Evolutionary conservation across 2,113 vertebrate species (phyloP), one percentile per base, ranked within the genome.

Genomic region (Genyomyrus donnyi): DNA sequence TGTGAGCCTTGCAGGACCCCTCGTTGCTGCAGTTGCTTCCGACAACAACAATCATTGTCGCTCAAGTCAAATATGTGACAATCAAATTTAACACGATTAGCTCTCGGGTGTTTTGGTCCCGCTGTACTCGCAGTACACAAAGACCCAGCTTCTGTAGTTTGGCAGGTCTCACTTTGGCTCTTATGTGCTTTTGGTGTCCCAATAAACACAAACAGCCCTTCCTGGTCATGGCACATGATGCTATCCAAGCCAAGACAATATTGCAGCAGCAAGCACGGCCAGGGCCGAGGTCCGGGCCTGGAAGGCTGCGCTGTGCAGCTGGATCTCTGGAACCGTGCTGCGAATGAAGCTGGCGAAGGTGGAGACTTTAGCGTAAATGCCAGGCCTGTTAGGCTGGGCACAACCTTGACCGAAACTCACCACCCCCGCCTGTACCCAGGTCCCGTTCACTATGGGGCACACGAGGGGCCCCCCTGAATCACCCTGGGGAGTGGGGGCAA

Each of bases 391-490:
- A 31, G 42, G 89, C 45, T 89, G 87, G n/a, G 93, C 93, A 49
- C 93, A 94, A 1, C 92, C 92, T 56, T 90, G 31, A 24, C 93
- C 93, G 45, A 94, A 94, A 88, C 93, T 94, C 53, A 94, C 93
- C 2, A 94, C 50, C 0, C 93, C 93, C 1, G 89, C 93, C 88
- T 93, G 93, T n/a, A 94, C 89, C 93, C 93, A 94, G 5, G 92
- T 93, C n/a, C 88, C 49, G 39, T 91, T 93, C 49, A 13, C 88
- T 77, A 80, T 62, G n/a, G 88, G 86, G 58, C 93, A 93, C 80
- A 93, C 92, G 0, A 94, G 89, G 19, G 93, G 93, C n/a, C 93
- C 93, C 15, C 93, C 93, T 1, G 93, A 94, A 88, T 94, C 93
- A 3, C 93, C 93, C 93, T 94, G 91, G 9, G 62, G 24, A 42